phyloP scores from a whole-genome alignment of 2,888 invertebrate genomes.

The Eupithecia exiguata region DNA sequence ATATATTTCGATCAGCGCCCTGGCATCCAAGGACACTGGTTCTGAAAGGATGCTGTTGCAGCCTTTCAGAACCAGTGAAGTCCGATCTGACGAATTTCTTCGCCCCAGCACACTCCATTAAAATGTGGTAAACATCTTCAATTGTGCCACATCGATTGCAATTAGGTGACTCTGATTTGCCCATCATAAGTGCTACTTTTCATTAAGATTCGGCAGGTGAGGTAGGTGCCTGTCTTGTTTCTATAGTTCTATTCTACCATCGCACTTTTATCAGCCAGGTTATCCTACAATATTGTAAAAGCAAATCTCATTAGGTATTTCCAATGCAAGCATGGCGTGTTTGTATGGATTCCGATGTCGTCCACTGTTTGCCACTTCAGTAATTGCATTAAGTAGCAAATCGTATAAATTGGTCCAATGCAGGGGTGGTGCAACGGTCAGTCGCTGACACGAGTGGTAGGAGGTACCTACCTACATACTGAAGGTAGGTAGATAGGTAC shows the following conservation, averaged over 20 bases:
- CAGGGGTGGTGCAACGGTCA: slow-evolving; percentile 57
- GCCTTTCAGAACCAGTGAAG: too few relatives aligned
- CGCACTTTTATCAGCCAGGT: slow-evolving; percentile 1
- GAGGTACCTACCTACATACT: too few relatives aligned
- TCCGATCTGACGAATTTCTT: too few relatives aligned
- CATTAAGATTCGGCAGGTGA: background rate
- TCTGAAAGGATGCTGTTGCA: too few relatives aligned
- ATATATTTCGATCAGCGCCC: too few relatives aligned
- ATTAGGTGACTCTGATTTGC: too few relatives aligned
- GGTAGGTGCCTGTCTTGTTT: background rate
- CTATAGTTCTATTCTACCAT: background rate
- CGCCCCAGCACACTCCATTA: too few relatives aligned
- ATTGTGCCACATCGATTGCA: too few relatives aligned
- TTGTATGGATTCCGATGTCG: slow-evolving; percentile 75
- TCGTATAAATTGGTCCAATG: slow-evolving; percentile 66
- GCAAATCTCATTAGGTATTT: slow-evolving; percentile 72
- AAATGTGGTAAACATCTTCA: too few relatives aligned
- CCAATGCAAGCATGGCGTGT: slow-evolving; percentile 66
- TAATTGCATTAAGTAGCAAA: slow-evolving; percentile 72
- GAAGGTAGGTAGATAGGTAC: background rate
- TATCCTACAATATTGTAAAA: slow-evolving; percentile 10
- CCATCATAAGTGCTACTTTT: too few relatives aligned
- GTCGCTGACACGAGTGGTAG: slow-evolving; percentile 16
- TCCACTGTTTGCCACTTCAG: slow-evolving; percentile 55
- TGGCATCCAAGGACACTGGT: too few relatives aligned